Conservation (phyloP, 2,797 vertebrate species). For the Spea hammondii region DNA sequence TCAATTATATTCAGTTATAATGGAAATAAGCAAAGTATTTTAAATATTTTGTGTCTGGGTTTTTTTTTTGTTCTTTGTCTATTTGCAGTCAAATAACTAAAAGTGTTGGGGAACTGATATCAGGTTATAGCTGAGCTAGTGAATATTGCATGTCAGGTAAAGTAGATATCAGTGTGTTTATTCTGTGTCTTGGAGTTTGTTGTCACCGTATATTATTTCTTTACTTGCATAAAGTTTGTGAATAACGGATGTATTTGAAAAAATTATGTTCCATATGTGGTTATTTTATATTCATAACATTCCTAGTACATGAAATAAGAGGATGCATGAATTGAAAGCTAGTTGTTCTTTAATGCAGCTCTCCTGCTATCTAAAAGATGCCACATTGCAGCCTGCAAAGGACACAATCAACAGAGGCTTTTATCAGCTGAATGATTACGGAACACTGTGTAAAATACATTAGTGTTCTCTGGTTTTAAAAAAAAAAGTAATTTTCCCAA, state of each 20-base stretch:
- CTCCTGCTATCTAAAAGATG: not conserved
- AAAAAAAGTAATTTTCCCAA: not conserved
- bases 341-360: not conserved
- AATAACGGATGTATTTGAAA: not conserved
- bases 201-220: not conserved
- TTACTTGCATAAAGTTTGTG: not conserved
- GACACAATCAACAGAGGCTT: slow-evolving; percentile 48
- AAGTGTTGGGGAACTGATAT: not conserved
- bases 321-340: not conserved
- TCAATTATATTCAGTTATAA: too few relatives aligned
- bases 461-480: not conserved
- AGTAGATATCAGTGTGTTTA: not conserved
- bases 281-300: not conserved
- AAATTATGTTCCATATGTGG: not conserved
- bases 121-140: not conserved
- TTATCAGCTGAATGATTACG: slow-evolving; percentile 19
- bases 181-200: not conserved
- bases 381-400: slow-evolving; percentile 45
- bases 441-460: slow-evolving; percentile 5
- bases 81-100: slow-evolving; percentile 1
- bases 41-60: not conserved
- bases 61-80: not conserved
- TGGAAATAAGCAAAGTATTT: not conserved
- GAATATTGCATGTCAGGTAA: not conserved
- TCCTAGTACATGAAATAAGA: not conserved